Conservation (phyloP, 35 echinoderm and acorn worm genomes). For the Lytechinus variegatus region DNA sequence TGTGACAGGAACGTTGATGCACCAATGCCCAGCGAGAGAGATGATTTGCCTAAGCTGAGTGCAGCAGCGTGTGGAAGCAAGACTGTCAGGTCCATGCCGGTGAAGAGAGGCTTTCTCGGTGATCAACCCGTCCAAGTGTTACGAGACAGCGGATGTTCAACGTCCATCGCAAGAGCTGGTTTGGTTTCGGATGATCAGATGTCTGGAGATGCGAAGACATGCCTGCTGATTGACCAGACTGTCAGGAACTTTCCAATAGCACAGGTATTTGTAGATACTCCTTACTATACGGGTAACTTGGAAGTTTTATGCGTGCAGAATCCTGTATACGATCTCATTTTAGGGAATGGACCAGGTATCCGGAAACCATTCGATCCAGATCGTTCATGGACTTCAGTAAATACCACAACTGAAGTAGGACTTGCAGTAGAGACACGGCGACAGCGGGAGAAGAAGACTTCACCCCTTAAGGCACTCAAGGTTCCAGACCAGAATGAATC, state of each 20-base stretch:
- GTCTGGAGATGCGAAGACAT: constrained; percentile 48
- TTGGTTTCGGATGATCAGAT: constrained; percentile 61
- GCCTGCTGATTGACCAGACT: constrained; percentile 76
- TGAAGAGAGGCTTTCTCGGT: constrained; percentile 48
- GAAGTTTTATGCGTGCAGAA: constrained; percentile 70
- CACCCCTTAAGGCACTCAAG: background rate
- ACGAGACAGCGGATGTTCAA: constrained; percentile 77
- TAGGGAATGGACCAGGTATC: constrained; percentile 71
- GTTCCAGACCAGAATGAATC: background rate
- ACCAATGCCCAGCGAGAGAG: background rate
- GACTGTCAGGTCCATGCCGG: constrained; percentile 44
- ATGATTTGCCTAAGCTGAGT: background rate
- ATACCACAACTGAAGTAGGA: background rate
- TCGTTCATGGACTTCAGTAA: constrained; percentile 52
- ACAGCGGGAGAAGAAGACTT: background rate
- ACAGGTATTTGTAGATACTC: constrained; percentile 65
- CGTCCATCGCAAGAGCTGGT: constrained; percentile 52
- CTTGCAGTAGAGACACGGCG: background rate
- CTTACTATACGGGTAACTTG: constrained; percentile 70
- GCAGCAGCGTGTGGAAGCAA: background rate
- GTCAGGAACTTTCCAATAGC: constrained; percentile 64
- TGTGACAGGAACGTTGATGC: background rate
- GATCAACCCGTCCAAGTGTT: constrained; percentile 51
- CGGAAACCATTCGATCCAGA: constrained; percentile 73
- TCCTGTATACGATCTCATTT: constrained; percentile 77